Evolutionary conservation across 2,888 invertebrate species (phyloP).

Genomic region (Drosophila mettleri): DNA sequence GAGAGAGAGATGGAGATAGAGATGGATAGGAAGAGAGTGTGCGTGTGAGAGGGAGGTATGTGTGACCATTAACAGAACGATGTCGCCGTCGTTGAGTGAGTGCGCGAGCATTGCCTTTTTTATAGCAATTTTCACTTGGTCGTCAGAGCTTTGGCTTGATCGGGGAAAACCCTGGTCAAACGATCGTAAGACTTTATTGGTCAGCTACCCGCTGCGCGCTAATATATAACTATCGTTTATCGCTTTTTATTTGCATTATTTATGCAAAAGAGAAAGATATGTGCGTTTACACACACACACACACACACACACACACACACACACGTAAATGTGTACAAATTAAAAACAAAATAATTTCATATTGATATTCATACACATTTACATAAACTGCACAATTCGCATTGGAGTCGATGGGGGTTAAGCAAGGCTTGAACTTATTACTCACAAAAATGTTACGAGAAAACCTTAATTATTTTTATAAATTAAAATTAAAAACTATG

Average conservation of each 20-base stretch:
- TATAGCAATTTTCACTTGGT: conserved; percentile 77
- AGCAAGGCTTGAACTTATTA: not conserved
- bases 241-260: conserved; percentile 73
- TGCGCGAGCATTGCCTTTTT: conserved; percentile 71
- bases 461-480: not conserved
- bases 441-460: too few species aligned
- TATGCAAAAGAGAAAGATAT: conserved; percentile 61
- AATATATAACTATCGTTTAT: conserved; percentile 71
- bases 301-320: conserved; percentile 1
- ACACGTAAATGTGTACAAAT: not conserved
- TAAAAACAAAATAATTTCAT: not conserved
- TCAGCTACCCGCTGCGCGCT: conserved; percentile 66
- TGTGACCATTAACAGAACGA: conserved; percentile 74
- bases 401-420: too few species aligned
- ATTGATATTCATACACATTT: not conserved
- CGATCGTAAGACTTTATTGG: conserved; percentile 64
- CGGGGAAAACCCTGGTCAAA: conserved; percentile 54
- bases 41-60: not conserved
- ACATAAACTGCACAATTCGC: not conserved
- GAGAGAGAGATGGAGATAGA: conserved; percentile 10
- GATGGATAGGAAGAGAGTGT: not conserved
- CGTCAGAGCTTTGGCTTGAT: conserved; percentile 14
- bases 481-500: too few species aligned
- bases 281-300: conserved; percentile 29
- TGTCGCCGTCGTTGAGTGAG: conserved; percentile 62